Evolutionary conservation across 1,140 invertebrate genomes (phyloP).

Genomic region (Drosophila repleta): DNA sequence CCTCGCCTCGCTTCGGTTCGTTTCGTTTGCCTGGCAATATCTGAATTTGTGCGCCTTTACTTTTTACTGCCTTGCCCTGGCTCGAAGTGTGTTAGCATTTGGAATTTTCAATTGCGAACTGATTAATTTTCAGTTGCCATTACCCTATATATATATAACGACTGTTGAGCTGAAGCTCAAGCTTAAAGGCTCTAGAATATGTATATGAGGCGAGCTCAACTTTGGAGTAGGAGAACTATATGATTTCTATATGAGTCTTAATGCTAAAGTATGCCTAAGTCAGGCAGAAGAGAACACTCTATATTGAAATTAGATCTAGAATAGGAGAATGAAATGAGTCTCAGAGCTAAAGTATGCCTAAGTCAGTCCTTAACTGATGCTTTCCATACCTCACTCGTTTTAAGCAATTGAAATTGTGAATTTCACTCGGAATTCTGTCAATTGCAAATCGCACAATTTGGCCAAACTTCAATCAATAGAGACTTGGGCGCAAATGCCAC

Average conservation of each 20-base stretch:
- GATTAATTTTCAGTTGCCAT: conserved; percentile 50
- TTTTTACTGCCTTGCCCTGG: conserved; percentile 13
- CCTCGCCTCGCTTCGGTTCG: too few relatives aligned
- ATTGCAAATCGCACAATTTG: conserved; percentile 35
- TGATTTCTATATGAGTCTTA: too few relatives aligned
- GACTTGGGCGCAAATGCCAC: conserved; percentile 47
- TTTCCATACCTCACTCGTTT: neutral
- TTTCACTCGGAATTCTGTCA: conserved; percentile 54
- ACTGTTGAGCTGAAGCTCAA: too few relatives aligned
- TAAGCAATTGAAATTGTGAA: neutral
- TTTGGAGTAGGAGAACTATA: too few relatives aligned
- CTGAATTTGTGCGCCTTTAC: conserved; percentile 6
- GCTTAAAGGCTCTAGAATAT: neutral
- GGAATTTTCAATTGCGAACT: conserved; percentile 21
- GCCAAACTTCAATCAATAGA: conserved; percentile 45
- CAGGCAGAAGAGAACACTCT: too few relatives aligned
- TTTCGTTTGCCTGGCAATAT: neutral
- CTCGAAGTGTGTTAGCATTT: too few relatives aligned
- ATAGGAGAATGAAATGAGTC: too few relatives aligned
- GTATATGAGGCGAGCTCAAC: neutral
- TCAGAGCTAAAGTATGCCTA: too few relatives aligned
- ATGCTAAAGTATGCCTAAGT: too few relatives aligned
- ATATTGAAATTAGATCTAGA: too few relatives aligned
- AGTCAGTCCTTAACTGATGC: neutral
- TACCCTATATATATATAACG: too few relatives aligned